Evolutionary conservation across 2,888 invertebrate genomes (phyloP).

Genomic region (Pseudoips prasinana): DNA sequence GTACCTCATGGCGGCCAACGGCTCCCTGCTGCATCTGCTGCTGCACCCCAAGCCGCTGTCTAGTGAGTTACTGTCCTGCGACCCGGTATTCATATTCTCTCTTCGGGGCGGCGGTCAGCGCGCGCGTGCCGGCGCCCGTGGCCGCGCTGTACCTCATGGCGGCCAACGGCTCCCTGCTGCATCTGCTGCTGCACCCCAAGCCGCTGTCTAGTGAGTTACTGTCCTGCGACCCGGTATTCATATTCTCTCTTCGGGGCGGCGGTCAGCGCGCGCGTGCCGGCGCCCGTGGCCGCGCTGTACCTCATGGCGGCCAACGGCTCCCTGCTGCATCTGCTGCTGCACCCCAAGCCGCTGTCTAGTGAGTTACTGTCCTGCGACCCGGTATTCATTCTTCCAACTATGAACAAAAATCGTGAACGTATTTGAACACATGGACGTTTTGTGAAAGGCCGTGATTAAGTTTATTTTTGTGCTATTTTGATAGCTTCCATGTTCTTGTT

Average conservation of each 20-base stretch:
- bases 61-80: slow-evolving; percentile 44
- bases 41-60: slow-evolving; percentile 87
- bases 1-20: slow-evolving; percentile 94
- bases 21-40: slow-evolving; percentile 93
- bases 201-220: slow-evolving; percentile 64
- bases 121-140: slow-evolving; percentile 77
- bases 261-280: slow-evolving; percentile 63
- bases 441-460: no score
- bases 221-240: neutral
- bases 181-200: slow-evolving; percentile 93
- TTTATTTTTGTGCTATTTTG: no score
- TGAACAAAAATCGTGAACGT: no score
- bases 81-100: slow-evolving; percentile 46
- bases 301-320: slow-evolving; percentile 94
- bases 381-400: no score
- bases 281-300: slow-evolving; percentile 90
- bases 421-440: no score
- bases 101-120: slow-evolving; percentile 64
- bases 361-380: slow-evolving; percentile 24
- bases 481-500: no score
- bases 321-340: slow-evolving; percentile 93
- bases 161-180: slow-evolving; percentile 92
- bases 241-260: slow-evolving; percentile 68
- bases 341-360: slow-evolving; percentile 84
- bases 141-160: slow-evolving; percentile 96